These are phyloP conservation scores for Sapajus apella DNA, from an alignment of 2,113 vertebrate species.

Conservation along the genomic window DNA sequence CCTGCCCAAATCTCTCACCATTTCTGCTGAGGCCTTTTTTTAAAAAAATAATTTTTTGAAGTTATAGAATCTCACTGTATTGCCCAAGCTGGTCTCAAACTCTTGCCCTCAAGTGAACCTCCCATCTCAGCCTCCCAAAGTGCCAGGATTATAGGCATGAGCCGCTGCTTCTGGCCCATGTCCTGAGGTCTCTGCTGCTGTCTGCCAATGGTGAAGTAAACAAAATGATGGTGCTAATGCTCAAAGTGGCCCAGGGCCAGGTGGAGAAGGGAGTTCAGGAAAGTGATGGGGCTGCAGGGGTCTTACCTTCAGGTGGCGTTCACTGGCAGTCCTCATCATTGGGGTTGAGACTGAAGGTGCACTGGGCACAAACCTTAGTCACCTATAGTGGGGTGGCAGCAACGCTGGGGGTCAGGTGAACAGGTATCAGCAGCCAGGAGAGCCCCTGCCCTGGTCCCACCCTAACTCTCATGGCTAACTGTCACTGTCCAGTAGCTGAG, in stretches of 20 bases:
- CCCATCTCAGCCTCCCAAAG: no score
- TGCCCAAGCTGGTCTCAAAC: no score
- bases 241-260: background rate
- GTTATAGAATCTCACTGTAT: no score
- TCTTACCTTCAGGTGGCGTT: conserved; percentile 93
- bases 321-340: conserved; percentile 96
- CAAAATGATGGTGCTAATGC: background rate
- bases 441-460: no score
- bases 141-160: no score
- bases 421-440: background rate
- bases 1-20: background rate
- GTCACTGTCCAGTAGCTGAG: background rate
- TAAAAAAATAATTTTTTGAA: no score
- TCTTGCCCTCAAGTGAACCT: no score
- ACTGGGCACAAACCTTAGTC: conserved; percentile 91
- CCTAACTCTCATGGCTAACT: no score
- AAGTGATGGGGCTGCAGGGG: fast-evolving
- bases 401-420: background rate
- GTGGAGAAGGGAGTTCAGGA: background rate
- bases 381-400: conserved; percentile 82
- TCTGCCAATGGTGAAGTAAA: background rate
- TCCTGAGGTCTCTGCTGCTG: background rate
- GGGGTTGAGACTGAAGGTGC: conserved; percentile 86
- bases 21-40: background rate
- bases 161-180: no score